Percentiles rank a stretch among this genome's conserved stretches.
Conservation (phyloP, 2,797 vertebrate genomes). For the Phoebastria nigripes region DNA sequence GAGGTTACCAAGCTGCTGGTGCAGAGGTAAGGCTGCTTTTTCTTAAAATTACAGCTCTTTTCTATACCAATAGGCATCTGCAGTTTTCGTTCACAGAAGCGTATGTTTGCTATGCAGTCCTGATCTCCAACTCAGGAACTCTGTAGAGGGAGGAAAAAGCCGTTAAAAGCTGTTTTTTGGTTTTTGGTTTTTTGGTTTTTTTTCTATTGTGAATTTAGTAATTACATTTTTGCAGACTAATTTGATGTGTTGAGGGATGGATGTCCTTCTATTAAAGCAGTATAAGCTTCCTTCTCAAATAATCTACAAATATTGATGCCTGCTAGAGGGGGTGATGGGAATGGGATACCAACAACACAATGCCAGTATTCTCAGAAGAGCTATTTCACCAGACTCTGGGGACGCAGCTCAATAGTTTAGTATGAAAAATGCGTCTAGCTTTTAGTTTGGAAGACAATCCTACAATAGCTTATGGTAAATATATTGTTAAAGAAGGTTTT, state of each 20-base stretch:
- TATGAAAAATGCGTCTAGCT: conserved; percentile 28
- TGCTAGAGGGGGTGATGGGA: neutral
- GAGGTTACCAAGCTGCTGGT: conserved; percentile 95
- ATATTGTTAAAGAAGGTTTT: neutral
- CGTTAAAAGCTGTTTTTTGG: neutral
- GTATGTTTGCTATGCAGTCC: neutral
- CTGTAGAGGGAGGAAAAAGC: neutral
- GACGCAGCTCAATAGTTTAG: neutral
- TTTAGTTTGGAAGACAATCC: neutral
- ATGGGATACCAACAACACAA: neutral
- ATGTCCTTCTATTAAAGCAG: neutral
- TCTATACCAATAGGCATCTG: neutral
- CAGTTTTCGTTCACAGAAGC: neutral
- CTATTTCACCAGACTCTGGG: neutral
- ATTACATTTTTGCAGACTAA: neutral
- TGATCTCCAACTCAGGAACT: neutral
- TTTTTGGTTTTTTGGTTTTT: neutral
- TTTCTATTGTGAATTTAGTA: neutral
- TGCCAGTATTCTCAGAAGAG: neutral
- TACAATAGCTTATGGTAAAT: neutral
- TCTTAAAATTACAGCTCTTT: neutral
- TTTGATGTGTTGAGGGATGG: neutral
- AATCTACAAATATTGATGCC: neutral
- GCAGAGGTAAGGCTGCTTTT: conserved; percentile 82
- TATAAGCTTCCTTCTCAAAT: neutral